Percentiles rank a stretch among this genome's conserved stretches.
phyloP scores from a whole-genome alignment of 2,888 invertebrate species.

The Machimus rusticus region DNA sequence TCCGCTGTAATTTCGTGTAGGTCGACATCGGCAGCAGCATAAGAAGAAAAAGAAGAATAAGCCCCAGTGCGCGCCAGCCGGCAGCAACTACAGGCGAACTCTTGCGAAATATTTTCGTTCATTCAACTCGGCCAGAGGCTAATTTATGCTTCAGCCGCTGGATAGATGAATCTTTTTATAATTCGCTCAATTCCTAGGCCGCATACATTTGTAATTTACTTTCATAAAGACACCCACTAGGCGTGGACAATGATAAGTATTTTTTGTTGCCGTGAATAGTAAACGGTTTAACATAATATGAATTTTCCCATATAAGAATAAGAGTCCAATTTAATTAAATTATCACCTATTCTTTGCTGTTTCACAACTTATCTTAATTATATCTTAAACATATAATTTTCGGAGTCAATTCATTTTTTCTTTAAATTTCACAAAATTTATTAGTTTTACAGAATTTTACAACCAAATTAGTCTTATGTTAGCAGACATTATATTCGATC shows the following conservation, averaged over 20 bases:
- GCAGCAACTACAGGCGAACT: neutral
- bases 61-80: neutral
- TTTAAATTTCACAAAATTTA: neutral
- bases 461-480: no score
- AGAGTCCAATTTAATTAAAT: neutral
- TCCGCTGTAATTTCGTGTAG: conserved; percentile 31
- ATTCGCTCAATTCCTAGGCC: neutral
- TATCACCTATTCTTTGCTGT: neutral
- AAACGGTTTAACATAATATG: neutral
- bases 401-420: neutral
- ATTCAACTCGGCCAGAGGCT: neutral
- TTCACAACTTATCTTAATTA: neutral
- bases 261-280: neutral
- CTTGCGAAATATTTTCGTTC: conserved; percentile 17
- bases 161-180: neutral
- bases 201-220: neutral
- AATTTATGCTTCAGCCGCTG: neutral
- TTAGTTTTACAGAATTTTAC: neutral
- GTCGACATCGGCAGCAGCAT: neutral
- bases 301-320: neutral
- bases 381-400: neutral
- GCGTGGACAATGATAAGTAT: neutral
- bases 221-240: neutral
- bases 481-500: no score
- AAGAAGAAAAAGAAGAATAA: neutral